Evolutionary conservation across 2,888 invertebrate genomes (phyloP).

Genomic region (Hyles lineata): DNA sequence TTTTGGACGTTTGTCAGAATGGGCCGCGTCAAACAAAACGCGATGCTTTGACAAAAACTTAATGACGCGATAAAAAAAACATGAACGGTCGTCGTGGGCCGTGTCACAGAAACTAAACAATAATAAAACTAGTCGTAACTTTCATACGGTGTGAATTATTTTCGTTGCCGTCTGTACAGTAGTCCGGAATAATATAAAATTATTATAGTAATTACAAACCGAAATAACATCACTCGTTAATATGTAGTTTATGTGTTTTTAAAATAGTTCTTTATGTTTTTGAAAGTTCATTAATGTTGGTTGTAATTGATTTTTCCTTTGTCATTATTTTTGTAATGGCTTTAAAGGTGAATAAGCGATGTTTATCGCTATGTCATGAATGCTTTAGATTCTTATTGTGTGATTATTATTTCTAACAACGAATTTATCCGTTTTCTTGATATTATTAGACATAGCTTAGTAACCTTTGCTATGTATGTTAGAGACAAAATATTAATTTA

Average conservation of each 20-base stretch:
- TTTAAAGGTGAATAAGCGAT: background rate
- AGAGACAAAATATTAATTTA: too few species aligned
- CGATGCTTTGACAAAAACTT: slow-evolving; percentile 82
- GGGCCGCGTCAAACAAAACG: slow-evolving; percentile 59
- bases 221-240: slow-evolving; percentile 23
- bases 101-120: slow-evolving; percentile 77
- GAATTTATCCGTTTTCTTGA: background rate
- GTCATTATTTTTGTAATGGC: background rate
- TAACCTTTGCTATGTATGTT: too few species aligned
- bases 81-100: slow-evolving; percentile 69
- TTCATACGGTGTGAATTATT: slow-evolving; percentile 47
- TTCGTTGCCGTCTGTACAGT: slow-evolving; percentile 41
- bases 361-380: background rate
- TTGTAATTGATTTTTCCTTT: slow-evolving; percentile 11
- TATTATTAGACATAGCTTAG: background rate
- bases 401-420: background rate
- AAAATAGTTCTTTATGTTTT: slow-evolving; percentile 20
- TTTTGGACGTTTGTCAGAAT: slow-evolving; percentile 56
- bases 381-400: background rate
- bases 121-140: slow-evolving; percentile 66
- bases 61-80: slow-evolving; percentile 70
- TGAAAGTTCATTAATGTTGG: slow-evolving; percentile 8
- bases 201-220: slow-evolving; percentile 30
- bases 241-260: slow-evolving; percentile 19
- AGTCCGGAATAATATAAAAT: slow-evolving; percentile 35